Base-by-base conservation (phyloP, 2,888 invertebrate species). In the Macaria liturata region DNA sequence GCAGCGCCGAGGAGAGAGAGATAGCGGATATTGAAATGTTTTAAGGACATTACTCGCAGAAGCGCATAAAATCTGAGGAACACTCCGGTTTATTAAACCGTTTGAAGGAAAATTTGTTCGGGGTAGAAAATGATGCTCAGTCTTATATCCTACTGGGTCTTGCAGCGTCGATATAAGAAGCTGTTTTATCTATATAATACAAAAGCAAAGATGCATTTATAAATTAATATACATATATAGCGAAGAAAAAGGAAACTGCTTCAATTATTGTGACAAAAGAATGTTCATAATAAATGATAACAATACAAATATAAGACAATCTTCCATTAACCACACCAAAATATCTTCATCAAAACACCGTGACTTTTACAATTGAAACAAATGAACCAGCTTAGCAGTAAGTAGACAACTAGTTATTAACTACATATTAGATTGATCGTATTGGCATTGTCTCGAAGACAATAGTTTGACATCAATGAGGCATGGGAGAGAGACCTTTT, bases 401-500 rank as follows among this genome's bases (percentile, higher is more conserved):
- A 66, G 65, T 49, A 64, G 64, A 66, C 66, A 65, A 67, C 64
- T 68, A 71, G 70, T 73, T 71, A 68, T 72, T 72, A 75, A 71
- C 67, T 65, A n/a, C n/a, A n/a, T n/a, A 72, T 65, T 69, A 71
- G 70, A 76, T 75, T 70, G 69, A 73, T 74, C 66, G 69, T 67
- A 71, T 59, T 69, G 66, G 66, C 67, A 75, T 76, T 76, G 76
- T 76, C 6, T 75, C 54, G 49, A 42, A 58, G 48, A 65, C 68
- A 73, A 66, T 57, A 70, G 71, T 67, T 61, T 60, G 65, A 76
- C 61, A 65, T 62, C 65, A 65, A 65, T 64, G 57, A 61, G 53
- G 59, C 70, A 69, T 74, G 70, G 67, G 77, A 76, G 71, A 59
- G 61, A 61, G 65, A 66, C 62, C 61, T 66, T 68, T 68, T 66